These are phyloP conservation scores for Semaprochilodus insignis DNA, from an alignment of 2,797 vertebrate species.

Conservation along the genomic window DNA sequence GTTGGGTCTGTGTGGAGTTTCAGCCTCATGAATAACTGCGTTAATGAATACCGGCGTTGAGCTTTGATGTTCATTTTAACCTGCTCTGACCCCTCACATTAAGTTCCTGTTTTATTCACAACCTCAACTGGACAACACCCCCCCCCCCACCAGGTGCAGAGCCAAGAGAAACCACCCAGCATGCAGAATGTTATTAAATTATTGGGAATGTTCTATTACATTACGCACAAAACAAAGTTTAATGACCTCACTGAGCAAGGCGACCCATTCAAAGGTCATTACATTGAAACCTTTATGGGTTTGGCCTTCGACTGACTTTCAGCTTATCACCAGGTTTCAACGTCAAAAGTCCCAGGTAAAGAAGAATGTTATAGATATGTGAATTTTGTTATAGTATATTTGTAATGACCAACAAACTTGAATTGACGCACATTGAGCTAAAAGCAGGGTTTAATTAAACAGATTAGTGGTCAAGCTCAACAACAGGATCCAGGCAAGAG, in stretches of 20 bases:
- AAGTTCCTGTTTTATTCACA: constrained; percentile 21
- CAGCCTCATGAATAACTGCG: constrained; percentile 32
- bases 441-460: too few species aligned
- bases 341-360: not conserved
- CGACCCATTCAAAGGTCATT: not conserved
- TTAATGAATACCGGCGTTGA: constrained; percentile 52
- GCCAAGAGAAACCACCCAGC: not conserved
- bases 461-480: too few species aligned
- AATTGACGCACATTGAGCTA: too few species aligned
- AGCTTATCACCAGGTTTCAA: not conserved
- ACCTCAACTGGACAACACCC: constrained; percentile 6
- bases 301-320: not conserved
- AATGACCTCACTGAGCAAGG: not conserved
- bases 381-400: too few species aligned
- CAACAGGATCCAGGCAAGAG: too few species aligned
- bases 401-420: too few species aligned
- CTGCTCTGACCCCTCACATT: constrained; percentile 39
- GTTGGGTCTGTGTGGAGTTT: not conserved
- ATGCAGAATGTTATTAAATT: constrained; percentile 22
- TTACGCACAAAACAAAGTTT: constrained; percentile 3
- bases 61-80: constrained; percentile 52
- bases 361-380: too few species aligned
- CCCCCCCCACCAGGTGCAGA: not conserved
- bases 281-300: not conserved
- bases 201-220: not conserved